Evolutionary conservation across 2,113 vertebrate genomes (phyloP).

Genomic region (Leptocoma aspasia): DNA sequence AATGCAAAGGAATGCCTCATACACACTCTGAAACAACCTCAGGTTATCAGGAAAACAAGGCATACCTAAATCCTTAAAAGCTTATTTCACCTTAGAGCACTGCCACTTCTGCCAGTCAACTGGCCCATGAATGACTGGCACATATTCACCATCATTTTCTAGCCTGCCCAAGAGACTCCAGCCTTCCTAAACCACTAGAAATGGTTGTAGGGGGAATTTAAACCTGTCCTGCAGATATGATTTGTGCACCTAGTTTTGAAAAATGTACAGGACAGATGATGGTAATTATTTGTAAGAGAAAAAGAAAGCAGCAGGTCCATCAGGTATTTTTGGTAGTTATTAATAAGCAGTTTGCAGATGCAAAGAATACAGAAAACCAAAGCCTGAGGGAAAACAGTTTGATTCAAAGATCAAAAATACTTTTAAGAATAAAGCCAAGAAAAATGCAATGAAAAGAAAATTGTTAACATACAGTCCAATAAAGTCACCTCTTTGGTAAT

Average conservation of each 20-base stretch:
- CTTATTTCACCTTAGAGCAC: not conserved
- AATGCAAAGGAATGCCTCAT: not conserved
- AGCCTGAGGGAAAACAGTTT: not conserved
- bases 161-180: not conserved
- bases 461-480: not conserved
- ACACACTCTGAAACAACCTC: not conserved
- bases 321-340: not conserved
- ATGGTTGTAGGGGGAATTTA: not conserved
- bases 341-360: not conserved
- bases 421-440: not conserved
- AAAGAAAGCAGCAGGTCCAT: not conserved
- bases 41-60: not conserved
- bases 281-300: not conserved
- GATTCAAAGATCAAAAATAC: not conserved
- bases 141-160: not conserved
- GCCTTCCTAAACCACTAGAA: not conserved
- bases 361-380: not conserved
- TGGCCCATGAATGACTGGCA: not conserved
- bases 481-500: not conserved
- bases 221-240: not conserved
- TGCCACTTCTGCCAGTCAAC: not conserved
- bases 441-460: not conserved
- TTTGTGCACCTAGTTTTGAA: not conserved
- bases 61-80: not conserved
- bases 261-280: not conserved